Evolutionary conservation across 1,140 invertebrate species (phyloP).

Genomic region (Diprion similis): DNA sequence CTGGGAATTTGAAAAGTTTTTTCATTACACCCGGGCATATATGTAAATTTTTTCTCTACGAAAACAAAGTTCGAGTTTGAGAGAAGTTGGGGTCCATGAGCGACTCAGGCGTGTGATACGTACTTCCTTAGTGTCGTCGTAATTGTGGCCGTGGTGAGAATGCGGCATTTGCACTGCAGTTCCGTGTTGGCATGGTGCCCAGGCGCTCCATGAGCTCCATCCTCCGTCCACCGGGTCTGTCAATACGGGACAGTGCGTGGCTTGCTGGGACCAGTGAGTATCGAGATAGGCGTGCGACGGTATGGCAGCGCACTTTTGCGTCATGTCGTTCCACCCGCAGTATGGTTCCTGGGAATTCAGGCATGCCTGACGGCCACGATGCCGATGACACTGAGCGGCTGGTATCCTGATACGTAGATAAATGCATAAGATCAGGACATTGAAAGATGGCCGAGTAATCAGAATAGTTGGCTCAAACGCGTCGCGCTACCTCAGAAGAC

Average conservation of each 20-base stretch:
- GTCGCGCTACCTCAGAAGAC: constrained; percentile 64
- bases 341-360: constrained; percentile 89
- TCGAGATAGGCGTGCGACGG: constrained; percentile 68
- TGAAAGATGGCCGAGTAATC: constrained; percentile 61
- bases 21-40: not conserved
- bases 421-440: constrained; percentile 51
- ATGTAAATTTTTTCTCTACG: constrained; percentile 4
- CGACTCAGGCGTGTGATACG: not conserved
- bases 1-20: constrained; percentile 21
- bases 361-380: constrained; percentile 75
- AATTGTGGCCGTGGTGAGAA: constrained; percentile 11
- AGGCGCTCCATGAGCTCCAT: constrained; percentile 62
- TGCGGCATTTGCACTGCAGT: constrained; percentile 49
- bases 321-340: constrained; percentile 88
- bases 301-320: constrained; percentile 73
- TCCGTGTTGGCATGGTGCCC: constrained; percentile 59
- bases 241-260: constrained; percentile 70
- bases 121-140: not conserved
- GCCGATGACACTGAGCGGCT: constrained; percentile 78
- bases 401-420: constrained; percentile 63
- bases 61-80: not conserved
- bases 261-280: constrained; percentile 76
- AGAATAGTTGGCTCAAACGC: constrained; percentile 14
- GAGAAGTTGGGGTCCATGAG: constrained; percentile 25
- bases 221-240: constrained; percentile 70